phyloP scores from a whole-genome alignment of 2,888 invertebrate species.

The Aleiodes alternator region DNA sequence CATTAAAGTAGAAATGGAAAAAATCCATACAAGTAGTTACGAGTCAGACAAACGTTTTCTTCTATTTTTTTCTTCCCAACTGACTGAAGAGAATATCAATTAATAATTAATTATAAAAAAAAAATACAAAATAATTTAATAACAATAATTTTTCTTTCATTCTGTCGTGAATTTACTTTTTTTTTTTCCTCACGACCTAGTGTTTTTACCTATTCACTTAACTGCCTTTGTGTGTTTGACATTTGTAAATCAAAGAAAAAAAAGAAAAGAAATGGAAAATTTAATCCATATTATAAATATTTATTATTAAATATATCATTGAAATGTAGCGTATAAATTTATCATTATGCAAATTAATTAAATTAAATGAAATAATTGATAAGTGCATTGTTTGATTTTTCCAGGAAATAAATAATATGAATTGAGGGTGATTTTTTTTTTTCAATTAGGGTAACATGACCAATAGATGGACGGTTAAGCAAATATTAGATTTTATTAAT shows the following conservation, averaged over 20 bases:
- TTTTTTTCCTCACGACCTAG: constrained; percentile 40
- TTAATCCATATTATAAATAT: constrained; percentile 43
- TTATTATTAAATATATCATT: background rate
- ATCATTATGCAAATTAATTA: background rate
- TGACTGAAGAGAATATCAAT: constrained; percentile 20
- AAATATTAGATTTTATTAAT: no score
- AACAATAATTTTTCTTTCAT: constrained; percentile 5
- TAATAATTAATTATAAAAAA: constrained; percentile 7
- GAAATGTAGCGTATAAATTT: background rate
- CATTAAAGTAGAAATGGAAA: background rate
- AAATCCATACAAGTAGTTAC: constrained; percentile 9
- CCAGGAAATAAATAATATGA: background rate
- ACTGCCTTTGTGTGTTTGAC: constrained; percentile 55
- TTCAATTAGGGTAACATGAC: no score
- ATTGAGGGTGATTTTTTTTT: background rate
- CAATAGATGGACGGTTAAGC: no score
- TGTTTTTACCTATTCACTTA: constrained; percentile 62
- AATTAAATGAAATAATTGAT: constrained; percentile 7
- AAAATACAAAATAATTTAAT: background rate
- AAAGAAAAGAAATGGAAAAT: constrained; percentile 44
- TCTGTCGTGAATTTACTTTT: constrained; percentile 23
- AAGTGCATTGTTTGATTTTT: no score
- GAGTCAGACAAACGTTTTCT: background rate
- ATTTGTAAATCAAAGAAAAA: constrained; percentile 54
- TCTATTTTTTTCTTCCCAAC: constrained; percentile 2